Evolutionary conservation across 2,113 vertebrate species (phyloP).

Genomic region (Ahaetulla prasina): DNA sequence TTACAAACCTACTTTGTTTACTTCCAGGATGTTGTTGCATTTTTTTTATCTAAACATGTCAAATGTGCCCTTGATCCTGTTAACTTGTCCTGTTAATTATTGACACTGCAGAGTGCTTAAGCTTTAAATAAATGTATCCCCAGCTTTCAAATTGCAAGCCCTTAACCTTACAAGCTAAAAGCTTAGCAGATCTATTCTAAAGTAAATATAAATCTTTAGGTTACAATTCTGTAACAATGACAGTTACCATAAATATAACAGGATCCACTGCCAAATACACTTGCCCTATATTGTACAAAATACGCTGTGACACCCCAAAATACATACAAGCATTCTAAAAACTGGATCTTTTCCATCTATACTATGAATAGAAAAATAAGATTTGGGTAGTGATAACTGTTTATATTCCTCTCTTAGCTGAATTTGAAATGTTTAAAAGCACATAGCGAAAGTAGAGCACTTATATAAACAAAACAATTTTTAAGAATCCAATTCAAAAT

Average conservation of each 20-base stretch:
- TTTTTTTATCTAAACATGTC: background rate
- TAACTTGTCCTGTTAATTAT: constrained; percentile 14
- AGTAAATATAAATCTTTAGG: background rate
- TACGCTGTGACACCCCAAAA: background rate
- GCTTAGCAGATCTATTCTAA: background rate
- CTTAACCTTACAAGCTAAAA: background rate
- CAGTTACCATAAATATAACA: background rate
- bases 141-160: background rate
- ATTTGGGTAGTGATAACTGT: background rate
- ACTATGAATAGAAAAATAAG: background rate
- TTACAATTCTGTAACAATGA: background rate
- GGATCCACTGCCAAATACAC: background rate
- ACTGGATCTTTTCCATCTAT: background rate
- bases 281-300: background rate
- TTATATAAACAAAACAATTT: background rate
- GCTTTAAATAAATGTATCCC: constrained; percentile 6
- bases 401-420: background rate
- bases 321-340: background rate
- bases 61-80: background rate
- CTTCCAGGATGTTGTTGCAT: background rate
- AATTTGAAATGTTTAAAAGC: background rate
- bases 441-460: background rate
- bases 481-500: background rate
- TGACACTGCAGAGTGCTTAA: background rate
- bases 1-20: background rate